Percentiles rank a stretch among this genome's conserved stretches.
Evolutionary conservation across 2,888 invertebrate genomes (phyloP).

Genomic region (Tipula lateralis): DNA sequence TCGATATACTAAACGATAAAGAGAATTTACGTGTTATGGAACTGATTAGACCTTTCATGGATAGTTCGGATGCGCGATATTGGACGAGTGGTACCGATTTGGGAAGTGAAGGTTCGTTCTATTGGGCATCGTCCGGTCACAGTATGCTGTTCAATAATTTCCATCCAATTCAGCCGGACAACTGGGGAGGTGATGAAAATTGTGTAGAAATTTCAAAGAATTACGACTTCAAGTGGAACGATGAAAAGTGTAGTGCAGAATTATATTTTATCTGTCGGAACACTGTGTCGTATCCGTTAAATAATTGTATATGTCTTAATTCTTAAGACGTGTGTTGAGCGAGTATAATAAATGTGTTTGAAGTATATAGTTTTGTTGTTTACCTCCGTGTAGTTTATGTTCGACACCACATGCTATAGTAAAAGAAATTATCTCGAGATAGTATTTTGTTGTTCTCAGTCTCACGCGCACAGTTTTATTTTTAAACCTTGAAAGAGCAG

Average conservation of each 20-base stretch:
- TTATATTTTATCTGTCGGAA: not conserved
- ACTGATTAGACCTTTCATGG: not conserved
- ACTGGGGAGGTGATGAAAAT: not conserved
- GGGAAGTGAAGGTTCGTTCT: not conserved
- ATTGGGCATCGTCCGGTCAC: not conserved
- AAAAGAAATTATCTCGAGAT: not conserved
- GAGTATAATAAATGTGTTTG: not conserved
- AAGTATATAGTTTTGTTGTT: not conserved
- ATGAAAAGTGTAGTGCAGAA: not conserved
- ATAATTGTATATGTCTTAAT: not conserved
- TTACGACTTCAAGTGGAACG: not conserved
- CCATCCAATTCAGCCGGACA: not conserved
- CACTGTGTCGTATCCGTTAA: not conserved
- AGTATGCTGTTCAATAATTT: not conserved
- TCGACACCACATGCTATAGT: not conserved
- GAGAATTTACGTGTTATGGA: not conserved
- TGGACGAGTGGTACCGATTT: constrained; percentile 20
- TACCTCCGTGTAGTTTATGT: not conserved
- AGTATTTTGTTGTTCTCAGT: not conserved
- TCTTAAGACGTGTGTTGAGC: not conserved
- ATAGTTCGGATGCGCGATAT: not conserved
- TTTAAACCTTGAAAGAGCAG: not conserved
- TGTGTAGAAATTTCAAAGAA: not conserved
- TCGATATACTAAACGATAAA: not conserved
- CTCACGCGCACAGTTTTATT: not conserved